phyloP scores from a whole-genome alignment of 2,888 invertebrate species.

The Tachina fera region DNA sequence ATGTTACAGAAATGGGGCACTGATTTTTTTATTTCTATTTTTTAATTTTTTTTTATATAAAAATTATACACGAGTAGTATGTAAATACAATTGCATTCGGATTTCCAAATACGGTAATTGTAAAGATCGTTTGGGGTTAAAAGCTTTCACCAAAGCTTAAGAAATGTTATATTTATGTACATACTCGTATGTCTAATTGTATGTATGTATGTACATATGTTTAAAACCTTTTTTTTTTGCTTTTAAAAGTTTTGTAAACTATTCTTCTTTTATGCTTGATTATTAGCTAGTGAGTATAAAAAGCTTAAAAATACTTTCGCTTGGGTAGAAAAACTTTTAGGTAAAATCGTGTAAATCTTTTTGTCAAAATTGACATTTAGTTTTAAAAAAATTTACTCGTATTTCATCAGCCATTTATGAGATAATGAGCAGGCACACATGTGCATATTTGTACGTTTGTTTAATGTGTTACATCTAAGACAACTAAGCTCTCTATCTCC shows the following conservation, averaged over 20 bases:
- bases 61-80: not conserved
- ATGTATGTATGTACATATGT: no score
- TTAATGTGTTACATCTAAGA: conserved; percentile 77
- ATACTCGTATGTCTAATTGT: no score
- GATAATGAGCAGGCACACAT: conserved; percentile 11
- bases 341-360: conserved; percentile 24
- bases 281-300: not conserved
- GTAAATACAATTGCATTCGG: conserved; percentile 22
- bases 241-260: not conserved
- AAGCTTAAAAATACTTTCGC: conserved; percentile 23
- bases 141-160: conserved; percentile 18
- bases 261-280: not conserved
- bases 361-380: conserved; percentile 43
- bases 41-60: not conserved
- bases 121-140: conserved; percentile 8
- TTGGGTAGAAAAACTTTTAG: conserved; percentile 27
- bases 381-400: not conserved
- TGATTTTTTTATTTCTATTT: conserved; percentile 28
- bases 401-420: conserved; percentile 11
- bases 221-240: not conserved
- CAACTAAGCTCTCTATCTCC: conserved; percentile 79
- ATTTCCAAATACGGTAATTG: conserved; percentile 7
- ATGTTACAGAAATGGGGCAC: no score
- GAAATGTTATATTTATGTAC: not conserved
- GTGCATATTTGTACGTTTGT: not conserved